A percentile compares a stretch with the other conserved stretches of the same genome.
phyloP scores from a whole-genome alignment of 2,888 invertebrate species.

The Nasonovia ribisnigri region DNA sequence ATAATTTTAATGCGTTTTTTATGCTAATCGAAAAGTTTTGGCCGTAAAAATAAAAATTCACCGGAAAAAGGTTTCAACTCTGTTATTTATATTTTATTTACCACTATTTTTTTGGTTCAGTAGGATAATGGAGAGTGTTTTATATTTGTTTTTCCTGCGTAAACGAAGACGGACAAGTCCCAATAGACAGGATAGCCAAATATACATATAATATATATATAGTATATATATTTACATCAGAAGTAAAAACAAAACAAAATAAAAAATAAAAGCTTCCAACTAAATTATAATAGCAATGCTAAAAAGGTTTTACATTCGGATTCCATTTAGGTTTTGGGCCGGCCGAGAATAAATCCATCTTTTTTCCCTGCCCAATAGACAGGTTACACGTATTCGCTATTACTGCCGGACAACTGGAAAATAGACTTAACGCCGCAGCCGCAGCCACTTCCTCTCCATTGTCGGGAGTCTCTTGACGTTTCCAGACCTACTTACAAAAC shows the following conservation, averaged over 20 bases:
- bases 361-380: slow-evolving; percentile 66
- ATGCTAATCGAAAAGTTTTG: slow-evolving; percentile 65
- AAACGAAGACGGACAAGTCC: slow-evolving; percentile 65
- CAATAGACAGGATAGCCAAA: slow-evolving; percentile 59
- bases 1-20: slow-evolving; percentile 65
- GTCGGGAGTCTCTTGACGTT: slow-evolving; percentile 42
- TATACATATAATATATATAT: slow-evolving; percentile 1
- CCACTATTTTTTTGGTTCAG: slow-evolving; percentile 52
- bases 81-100: slow-evolving; percentile 65
- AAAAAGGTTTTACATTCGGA: slow-evolving; percentile 65
- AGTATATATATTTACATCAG: slow-evolving; percentile 3
- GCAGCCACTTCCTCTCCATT: background rate
- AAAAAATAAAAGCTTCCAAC: slow-evolving; percentile 39
- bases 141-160: slow-evolving; percentile 61
- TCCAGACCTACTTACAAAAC: slow-evolving; percentile 53
- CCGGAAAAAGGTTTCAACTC: slow-evolving; percentile 62
- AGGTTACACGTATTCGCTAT: slow-evolving; percentile 67
- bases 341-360: slow-evolving; percentile 62
- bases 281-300: slow-evolving; percentile 64
- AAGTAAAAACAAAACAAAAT: slow-evolving; percentile 49
- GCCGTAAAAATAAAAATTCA: slow-evolving; percentile 46
- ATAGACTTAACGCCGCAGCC: slow-evolving; percentile 50
- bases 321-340: slow-evolving; percentile 62
- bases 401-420: slow-evolving; percentile 65
- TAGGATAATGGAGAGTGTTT: slow-evolving; percentile 64